phyloP scores from a whole-genome alignment of 2,888 invertebrate species.

The Sussaba pulchella region DNA sequence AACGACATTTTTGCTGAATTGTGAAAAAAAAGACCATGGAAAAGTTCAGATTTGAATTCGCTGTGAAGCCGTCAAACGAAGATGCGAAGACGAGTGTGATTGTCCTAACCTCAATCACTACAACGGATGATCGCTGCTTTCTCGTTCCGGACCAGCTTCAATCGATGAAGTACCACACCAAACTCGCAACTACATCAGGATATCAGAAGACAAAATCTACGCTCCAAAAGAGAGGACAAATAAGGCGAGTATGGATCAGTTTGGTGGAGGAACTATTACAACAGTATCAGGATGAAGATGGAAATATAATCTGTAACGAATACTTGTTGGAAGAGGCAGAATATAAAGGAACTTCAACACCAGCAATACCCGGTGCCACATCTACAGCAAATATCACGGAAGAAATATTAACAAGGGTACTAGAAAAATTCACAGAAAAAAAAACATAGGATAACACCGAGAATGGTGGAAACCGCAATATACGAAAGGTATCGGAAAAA shows the following conservation, averaged over 20 bases:
- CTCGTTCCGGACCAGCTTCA: conserved; percentile 41
- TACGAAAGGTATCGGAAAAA: conserved; percentile 60
- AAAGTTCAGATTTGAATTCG: conserved; percentile 30
- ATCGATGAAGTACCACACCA: conserved; percentile 37
- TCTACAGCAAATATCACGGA: conserved; percentile 54
- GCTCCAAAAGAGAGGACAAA: conserved; percentile 56
- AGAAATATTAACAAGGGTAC: conserved; percentile 46
- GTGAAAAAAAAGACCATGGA: conserved; percentile 23
- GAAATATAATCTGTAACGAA: conserved; percentile 42
- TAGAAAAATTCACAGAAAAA: conserved; percentile 53
- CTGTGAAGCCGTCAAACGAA: conserved; percentile 1
- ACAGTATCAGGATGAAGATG: conserved; percentile 55
- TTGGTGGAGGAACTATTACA: conserved; percentile 21
- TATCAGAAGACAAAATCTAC: conserved; percentile 54
- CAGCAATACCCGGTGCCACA: too few species aligned
- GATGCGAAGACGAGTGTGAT: conserved; percentile 47
- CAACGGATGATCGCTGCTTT: conserved; percentile 33
- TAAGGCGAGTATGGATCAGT: conserved; percentile 55
- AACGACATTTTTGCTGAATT: too few species aligned
- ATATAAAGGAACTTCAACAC: conserved; percentile 6
- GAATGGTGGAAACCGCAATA: conserved; percentile 36
- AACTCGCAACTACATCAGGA: conserved; percentile 32
- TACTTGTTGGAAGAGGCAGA: conserved; percentile 49
- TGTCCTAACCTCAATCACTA: conserved; percentile 55
- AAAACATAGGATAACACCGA: conserved; percentile 41